Evolutionary conservation across 2,113 vertebrate species (phyloP), one percentile per base, ranked within the genome.

Genomic region (Perca flavescens): DNA sequence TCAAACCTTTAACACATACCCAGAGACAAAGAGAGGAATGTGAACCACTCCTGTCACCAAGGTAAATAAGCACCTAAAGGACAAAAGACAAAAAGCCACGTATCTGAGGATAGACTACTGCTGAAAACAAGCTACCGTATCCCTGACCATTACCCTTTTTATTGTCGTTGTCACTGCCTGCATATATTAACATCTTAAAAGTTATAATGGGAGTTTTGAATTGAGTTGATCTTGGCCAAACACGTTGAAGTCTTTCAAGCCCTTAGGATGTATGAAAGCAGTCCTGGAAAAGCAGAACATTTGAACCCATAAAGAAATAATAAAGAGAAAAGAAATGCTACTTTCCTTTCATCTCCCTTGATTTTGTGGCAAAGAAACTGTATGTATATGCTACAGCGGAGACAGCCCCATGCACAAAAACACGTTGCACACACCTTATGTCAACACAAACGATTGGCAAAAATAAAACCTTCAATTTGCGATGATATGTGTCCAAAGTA

Each of bases 21-120:
- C 22, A 56, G 2, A 21, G 19, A 54, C 8, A 54, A 7, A 57
- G 28, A 64, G 15, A 82, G 17, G 40, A 70, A 86, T 80, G 60
- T 31, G 22, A 71, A 73, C 19, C 7, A 73, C 10, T 63, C 54
- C 11, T 62, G 64, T 36, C 21, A 50, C 25, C n/a, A 15, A 43
- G 73, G 77, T 46, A 47, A 17, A 63, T 46, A 0, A 61, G 61
- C 61, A 72, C 13, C 54, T 63, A 25, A 47, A 54, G 36, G 36
- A 40, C 62, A 3, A 7, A 28, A 34, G 34, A 63, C 25, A 56
- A 57, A 64, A 54, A 75, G 9, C 7, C n/a, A 34, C 34, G 31
- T 50, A 19, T 72, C 14, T 68, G 57, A 71, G 49, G 40, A 52
- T 17, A 15, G 6, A 5, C 15, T n/a, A 10, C 13, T 5, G 3